Evolutionary conservation across 2,888 invertebrate genomes (phyloP).

Genomic region (Agonum fuliginosum): DNA sequence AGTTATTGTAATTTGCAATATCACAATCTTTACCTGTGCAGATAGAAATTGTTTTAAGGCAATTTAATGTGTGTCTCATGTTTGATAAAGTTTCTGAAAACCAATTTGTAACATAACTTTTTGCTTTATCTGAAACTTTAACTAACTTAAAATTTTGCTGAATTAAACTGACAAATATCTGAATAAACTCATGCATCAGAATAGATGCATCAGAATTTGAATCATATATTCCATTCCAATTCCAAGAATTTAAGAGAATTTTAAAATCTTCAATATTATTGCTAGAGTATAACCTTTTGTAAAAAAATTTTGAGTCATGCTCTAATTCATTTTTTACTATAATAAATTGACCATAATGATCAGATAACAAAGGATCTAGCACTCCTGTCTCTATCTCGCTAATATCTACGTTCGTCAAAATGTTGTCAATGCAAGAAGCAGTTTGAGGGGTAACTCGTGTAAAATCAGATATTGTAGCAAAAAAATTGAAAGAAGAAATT

Average conservation of each 20-base stretch:
- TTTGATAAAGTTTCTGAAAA: neutral
- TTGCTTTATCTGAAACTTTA: neutral
- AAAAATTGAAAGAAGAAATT: neutral
- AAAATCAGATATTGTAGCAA: neutral
- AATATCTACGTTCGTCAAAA: too few relatives aligned
- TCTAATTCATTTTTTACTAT: neutral
- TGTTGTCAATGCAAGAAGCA: too few relatives aligned
- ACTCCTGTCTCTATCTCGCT: too few relatives aligned
- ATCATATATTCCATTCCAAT: neutral
- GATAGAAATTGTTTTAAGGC: neutral
- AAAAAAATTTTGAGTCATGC: neutral
- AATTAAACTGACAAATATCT: neutral
- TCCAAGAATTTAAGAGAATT: neutral
- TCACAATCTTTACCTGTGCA: neutral
- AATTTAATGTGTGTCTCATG: neutral
- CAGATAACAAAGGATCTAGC: too few relatives aligned
- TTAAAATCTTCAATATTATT: neutral
- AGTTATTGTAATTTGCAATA: neutral
- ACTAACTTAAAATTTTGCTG: neutral
- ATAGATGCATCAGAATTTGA: neutral
- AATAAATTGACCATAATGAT: too few relatives aligned
- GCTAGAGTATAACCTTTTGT: neutral
- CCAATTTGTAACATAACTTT: neutral
- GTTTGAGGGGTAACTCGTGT: too few relatives aligned
- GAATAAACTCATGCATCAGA: neutral